Percentiles rank a stretch among this genome's conserved stretches.
Evolutionary conservation across 2,888 invertebrate species (phyloP).

Genomic region (Psylliodes chrysocephalus): DNA sequence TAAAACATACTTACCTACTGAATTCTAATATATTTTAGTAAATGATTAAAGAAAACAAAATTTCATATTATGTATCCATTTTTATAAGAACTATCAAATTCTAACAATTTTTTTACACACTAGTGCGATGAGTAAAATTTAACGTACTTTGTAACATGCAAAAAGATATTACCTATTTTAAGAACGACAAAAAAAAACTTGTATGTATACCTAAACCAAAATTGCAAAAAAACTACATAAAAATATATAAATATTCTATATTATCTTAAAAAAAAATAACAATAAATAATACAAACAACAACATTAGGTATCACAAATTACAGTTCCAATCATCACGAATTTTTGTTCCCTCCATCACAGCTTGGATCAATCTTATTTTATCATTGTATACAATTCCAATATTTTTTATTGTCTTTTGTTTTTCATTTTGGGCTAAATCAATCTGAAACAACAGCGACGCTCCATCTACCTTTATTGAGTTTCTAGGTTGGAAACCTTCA

Average conservation of each 20-base stretch:
- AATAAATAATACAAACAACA: slow-evolving; percentile 4
- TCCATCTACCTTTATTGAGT: slow-evolving; percentile 56
- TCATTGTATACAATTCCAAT: slow-evolving; percentile 60
- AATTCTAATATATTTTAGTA: too few relatives aligned
- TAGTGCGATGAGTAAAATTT: too few relatives aligned
- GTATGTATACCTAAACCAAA: too few relatives aligned
- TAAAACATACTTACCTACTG: too few relatives aligned
- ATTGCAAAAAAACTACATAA: too few relatives aligned
- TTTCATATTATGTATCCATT: too few relatives aligned
- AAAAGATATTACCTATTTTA: too few relatives aligned
- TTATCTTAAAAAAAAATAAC: neutral
- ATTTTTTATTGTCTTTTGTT: slow-evolving; percentile 52
- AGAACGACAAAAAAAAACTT: too few relatives aligned
- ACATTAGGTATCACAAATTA: slow-evolving; percentile 35
- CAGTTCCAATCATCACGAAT: slow-evolving; percentile 56
- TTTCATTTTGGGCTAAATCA: slow-evolving; percentile 51
- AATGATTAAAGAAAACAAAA: too few relatives aligned
- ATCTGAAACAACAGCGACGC: slow-evolving; percentile 60
- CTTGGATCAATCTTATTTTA: slow-evolving; percentile 61
- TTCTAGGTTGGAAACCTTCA: slow-evolving; percentile 62
- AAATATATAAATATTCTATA: neutral
- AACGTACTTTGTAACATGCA: too few relatives aligned
- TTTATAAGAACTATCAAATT: too few relatives aligned
- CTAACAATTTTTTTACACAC: too few relatives aligned
- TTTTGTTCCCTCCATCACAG: slow-evolving; percentile 64